Percentiles rank a stretch among this genome's conserved stretches.
phyloP scores from a whole-genome alignment of 2,888 invertebrate species.

The Sarcophaga subvicina region DNA sequence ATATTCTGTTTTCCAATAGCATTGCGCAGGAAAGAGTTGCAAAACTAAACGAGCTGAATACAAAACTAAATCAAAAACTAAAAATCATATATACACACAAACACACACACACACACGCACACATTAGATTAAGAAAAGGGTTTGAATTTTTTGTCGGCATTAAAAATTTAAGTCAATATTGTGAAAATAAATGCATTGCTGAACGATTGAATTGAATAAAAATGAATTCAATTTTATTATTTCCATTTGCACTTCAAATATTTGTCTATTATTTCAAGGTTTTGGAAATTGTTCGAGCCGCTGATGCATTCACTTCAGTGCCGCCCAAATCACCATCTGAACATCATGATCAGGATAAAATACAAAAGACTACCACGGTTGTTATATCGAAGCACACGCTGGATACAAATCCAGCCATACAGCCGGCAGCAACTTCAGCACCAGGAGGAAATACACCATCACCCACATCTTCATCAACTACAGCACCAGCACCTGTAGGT shows the following conservation, averaged over 20 bases:
- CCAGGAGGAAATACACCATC: conserved; percentile 64
- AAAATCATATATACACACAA: not conserved
- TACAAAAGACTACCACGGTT: conserved; percentile 93
- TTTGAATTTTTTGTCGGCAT: conserved; percentile 3
- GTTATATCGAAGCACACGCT: conserved; percentile 97
- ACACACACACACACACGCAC: no score
- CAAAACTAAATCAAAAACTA: conserved; percentile 4
- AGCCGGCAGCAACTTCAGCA: conserved; percentile 75
- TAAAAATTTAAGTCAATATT: conserved; percentile 52
- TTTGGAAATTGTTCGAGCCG: conserved; percentile 94
- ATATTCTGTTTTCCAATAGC: not conserved
- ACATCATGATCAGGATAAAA: conserved; percentile 84
- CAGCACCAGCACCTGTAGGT: conserved; percentile 53
- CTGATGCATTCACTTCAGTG: conserved; percentile 82
- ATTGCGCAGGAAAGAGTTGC: not conserved
- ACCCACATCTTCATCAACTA: conserved; percentile 53
- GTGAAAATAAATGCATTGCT: conserved; percentile 17
- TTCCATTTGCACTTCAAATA: not conserved
- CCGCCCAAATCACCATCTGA: conserved; percentile 90
- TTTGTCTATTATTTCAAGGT: conserved; percentile 83
- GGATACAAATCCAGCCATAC: conserved; percentile 83
- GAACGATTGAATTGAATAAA: conserved; percentile 12
- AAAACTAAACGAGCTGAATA: not conserved
- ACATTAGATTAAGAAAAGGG: no score
- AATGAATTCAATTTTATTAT: conserved; percentile 21